Base-by-base conservation (phyloP, 2,797 vertebrate genomes). In the Danio aesculapii region DNA sequence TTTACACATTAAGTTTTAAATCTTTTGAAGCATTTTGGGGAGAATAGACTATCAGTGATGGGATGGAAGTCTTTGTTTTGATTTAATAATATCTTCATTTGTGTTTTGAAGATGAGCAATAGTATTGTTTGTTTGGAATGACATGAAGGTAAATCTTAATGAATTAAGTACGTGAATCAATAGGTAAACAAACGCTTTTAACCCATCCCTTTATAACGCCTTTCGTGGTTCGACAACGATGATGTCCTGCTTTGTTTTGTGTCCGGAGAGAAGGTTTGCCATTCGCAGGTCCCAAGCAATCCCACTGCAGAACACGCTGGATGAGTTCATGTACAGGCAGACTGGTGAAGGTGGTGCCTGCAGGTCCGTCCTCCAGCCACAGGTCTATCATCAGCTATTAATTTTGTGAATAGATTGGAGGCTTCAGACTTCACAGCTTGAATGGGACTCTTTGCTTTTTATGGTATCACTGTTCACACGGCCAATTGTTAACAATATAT, bases 401-500 rank as follows among this genome's bases (percentile, higher is more conserved):
- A 89, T 87, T 30, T 86, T 89, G 86, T 90, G 87, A 92, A 91
- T 88, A 91, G 90, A 88, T 79, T 7, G 57, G 83, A 93, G 88
- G 88, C 91, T 89, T 91, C 88, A 89, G 89, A 91, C 90, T 91
- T 87, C 89, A 92, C 89, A 88, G 91, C 90, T 93, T 89, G 83
- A 77, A 83, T 85, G 81, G 87, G 88, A 92, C 89, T 90, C 93
- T 83, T 91, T 72, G 79, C 88, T 93, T 92, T 92, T 92, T 92
- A 91, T 87, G 90, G 88, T 94, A 86, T 94, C 91, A 92, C 91
- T 91, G 88, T 91, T 93, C 92, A 94, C 92, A 92, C 92, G 87
- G 92, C 89, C 93, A 92, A 93, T 92, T 93, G 92, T 94, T 93
- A 95, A 94, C 93, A 93, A 92, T 94, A 93, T 94, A 93, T 92